Base-by-base conservation (phyloP, 2,797 vertebrate genomes). In the Glossophaga mutica region DNA sequence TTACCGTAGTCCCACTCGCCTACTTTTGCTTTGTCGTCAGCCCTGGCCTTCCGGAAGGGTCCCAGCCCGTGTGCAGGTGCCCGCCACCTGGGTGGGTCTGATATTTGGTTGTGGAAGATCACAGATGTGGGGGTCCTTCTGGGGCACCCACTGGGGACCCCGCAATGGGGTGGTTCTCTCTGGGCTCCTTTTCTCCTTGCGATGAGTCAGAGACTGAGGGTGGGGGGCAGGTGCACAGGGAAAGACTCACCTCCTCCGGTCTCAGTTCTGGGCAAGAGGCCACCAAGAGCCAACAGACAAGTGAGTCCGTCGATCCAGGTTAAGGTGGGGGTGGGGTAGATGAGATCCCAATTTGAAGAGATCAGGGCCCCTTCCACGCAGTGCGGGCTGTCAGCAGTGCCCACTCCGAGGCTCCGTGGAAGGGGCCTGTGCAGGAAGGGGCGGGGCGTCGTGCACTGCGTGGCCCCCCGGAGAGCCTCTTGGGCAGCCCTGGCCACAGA, bases 371-470 rank as follows among this genome's bases (percentile, higher is more conserved):
- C 32, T 2, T 10, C 67, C 15, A 46, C 32, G 1, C 10, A 29
- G 24, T n/a, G 62, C 10, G 0, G 6, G 10, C 48, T 3, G 0
- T 26, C 76, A 15, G 37, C 76, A 21, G 12, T 9, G 50, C n/a
- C n/a, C n/a, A 2, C 7, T 0, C 42, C 2, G 22, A 37, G 18
- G 22, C 18, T 44, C 59, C 7, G 32, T 15, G 12, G 4, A 10
- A 9, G 65, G 59, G 14, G 32, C 29, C 62, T 34, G 29, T n/a
- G 37, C 29, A 24, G 68, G 84, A 18, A 62, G n/a, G 65, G 7
- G 59, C 37, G 71, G 44, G 26, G 21, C 32, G 0, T 32, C 6
- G 1, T 0, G 24, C 26, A 5, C n/a, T 3, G 34, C 2, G 0
- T 10, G 34, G 29, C 16, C 34, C 19, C 12, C n/a, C 0, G 9